Percentiles rank a stretch among this genome's conserved stretches.
Evolutionary conservation across 2,888 invertebrate genomes (phyloP).

Genomic region (Oligia latruncula): DNA sequence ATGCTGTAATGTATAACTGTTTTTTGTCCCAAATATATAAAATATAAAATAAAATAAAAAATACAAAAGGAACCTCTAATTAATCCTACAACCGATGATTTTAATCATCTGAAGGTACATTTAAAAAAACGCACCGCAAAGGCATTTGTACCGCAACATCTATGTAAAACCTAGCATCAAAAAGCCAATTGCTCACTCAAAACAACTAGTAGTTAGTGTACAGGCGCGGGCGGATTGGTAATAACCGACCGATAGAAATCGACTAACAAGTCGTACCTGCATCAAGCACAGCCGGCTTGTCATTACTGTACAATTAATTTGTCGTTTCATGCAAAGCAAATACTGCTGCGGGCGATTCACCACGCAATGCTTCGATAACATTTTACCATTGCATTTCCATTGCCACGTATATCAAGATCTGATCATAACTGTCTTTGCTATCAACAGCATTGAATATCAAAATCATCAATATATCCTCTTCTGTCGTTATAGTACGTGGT

Average conservation of each 20-base stretch:
- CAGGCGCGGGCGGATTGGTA: slow-evolving; percentile 65
- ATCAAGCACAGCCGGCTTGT: slow-evolving; percentile 75
- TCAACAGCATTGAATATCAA: slow-evolving; percentile 31
- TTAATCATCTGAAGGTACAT: neutral
- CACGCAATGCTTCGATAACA: slow-evolving; percentile 40
- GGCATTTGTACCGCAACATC: slow-evolving; percentile 24
- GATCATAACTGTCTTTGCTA: neutral
- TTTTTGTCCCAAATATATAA: no score
- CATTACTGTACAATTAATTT: slow-evolving; percentile 85
- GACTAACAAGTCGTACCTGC: slow-evolving; percentile 67
- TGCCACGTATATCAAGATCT: slow-evolving; percentile 12
- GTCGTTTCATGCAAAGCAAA: slow-evolving; percentile 78
- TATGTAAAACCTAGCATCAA: slow-evolving; percentile 57
- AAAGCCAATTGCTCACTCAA: slow-evolving; percentile 61
- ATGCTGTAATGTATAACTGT: no score
- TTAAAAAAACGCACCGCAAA: slow-evolving; percentile 7
- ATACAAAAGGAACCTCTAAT: neutral
- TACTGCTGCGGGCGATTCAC: slow-evolving; percentile 74
- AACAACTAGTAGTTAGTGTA: slow-evolving; percentile 66
- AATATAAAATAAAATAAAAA: no score
- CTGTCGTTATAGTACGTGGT: slow-evolving; percentile 15
- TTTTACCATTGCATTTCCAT: slow-evolving; percentile 50
- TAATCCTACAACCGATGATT: neutral
- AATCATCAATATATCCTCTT: neutral
- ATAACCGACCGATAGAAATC: slow-evolving; percentile 72